phyloP scores from a whole-genome alignment of 2,113 vertebrate genomes.

The Kryptolebias marmoratus region DNA sequence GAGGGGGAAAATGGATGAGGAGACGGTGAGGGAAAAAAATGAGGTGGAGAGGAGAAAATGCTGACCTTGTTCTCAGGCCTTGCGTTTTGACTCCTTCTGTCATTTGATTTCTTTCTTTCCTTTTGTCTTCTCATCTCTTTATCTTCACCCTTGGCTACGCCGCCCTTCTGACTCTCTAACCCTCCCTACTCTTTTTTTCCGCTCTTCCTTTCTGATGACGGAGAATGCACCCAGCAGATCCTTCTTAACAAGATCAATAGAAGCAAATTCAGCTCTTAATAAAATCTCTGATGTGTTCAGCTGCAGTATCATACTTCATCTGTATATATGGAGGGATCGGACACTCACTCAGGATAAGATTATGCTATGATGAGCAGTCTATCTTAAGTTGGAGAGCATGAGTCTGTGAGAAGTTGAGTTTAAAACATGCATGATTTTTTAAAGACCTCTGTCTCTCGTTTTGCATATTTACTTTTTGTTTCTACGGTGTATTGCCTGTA shows the following conservation, averaged over 20 bases:
- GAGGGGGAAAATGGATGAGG: conserved; percentile 54
- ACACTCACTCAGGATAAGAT: conserved; percentile 49
- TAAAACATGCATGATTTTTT: conserved; percentile 16
- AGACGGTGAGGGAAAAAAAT: conserved; percentile 22
- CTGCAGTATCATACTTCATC: conserved; percentile 52
- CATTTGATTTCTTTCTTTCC: conserved; percentile 38
- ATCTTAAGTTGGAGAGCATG: conserved; percentile 3
- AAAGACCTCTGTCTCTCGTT: neutral
- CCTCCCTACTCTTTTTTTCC: conserved; percentile 18
- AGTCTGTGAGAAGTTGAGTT: conserved; percentile 7
- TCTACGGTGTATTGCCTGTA: too few relatives aligned
- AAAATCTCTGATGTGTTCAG: conserved; percentile 70
- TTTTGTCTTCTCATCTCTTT: conserved; percentile 33
- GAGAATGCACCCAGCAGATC: conserved; percentile 58
- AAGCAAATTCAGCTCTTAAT: conserved; percentile 79
- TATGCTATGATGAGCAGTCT: conserved; percentile 48
- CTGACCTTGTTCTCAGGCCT: conserved; percentile 80
- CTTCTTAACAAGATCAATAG: conserved; percentile 83
- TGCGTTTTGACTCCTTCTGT: conserved; percentile 46
- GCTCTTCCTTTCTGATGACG: conserved; percentile 36
- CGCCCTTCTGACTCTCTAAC: neutral
- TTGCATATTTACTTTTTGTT: too few relatives aligned
- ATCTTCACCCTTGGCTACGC: conserved; percentile 33
- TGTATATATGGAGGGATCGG: conserved; percentile 33
- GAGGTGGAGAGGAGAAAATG: conserved; percentile 76